phyloP scores from a whole-genome alignment of 2,113 vertebrate genomes.

The Osmerus eperlanus region DNA sequence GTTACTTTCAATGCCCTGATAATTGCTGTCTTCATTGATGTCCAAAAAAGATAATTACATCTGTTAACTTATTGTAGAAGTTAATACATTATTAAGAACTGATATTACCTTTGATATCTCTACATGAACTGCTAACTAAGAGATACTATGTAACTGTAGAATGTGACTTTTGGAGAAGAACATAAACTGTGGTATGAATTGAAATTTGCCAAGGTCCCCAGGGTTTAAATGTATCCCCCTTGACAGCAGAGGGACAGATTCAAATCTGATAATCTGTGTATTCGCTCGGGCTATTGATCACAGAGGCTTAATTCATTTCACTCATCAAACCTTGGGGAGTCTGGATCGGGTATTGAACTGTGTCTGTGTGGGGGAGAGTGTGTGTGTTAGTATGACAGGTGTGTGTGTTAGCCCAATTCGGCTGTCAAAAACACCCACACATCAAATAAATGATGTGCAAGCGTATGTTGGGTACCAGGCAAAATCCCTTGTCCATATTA shows the following conservation, averaged over 20 bases:
- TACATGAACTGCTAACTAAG: slow-evolving; percentile 10
- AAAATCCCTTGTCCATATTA: not conserved
- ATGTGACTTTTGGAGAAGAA: slow-evolving; percentile 33
- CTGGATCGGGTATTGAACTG: slow-evolving; percentile 38
- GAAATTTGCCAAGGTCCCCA: slow-evolving; percentile 52
- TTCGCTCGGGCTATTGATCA: slow-evolving; percentile 68
- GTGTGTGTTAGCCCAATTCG: not conserved
- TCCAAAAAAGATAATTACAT: slow-evolving; percentile 31
- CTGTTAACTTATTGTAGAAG: slow-evolving; percentile 1
- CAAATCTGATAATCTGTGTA: slow-evolving; percentile 73
- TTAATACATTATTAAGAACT: too few species aligned
- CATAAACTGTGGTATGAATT: slow-evolving; percentile 56
- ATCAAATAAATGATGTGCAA: not conserved
- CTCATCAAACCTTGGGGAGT: slow-evolving; percentile 56
- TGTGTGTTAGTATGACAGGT: slow-evolving; percentile 2
- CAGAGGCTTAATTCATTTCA: slow-evolving; percentile 62
- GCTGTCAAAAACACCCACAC: not conserved
- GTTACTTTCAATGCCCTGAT: too few species aligned
- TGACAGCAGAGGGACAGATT: slow-evolving; percentile 53
- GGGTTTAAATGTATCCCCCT: slow-evolving; percentile 58
- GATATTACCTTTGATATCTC: too few species aligned
- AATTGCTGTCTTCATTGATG: too few species aligned
- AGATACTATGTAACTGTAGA: slow-evolving; percentile 21
- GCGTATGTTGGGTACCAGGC: not conserved
- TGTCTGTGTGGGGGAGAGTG: not conserved